These are phyloP conservation scores for Corythoichthys intestinalis DNA, from an alignment of 2,113 vertebrate genomes.

Conservation along the genomic window DNA sequence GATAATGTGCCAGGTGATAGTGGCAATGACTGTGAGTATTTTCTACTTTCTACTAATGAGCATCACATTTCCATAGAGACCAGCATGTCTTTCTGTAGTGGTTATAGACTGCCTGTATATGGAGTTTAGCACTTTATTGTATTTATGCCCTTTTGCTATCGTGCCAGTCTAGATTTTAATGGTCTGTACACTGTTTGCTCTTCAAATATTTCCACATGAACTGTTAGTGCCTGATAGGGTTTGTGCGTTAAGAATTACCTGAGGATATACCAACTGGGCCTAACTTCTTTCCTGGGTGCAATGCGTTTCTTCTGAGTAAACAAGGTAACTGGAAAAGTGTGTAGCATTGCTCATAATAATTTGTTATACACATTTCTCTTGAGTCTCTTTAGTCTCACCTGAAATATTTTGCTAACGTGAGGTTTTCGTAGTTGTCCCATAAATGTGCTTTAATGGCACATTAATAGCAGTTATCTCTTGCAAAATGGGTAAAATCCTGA, in stretches of 20 bases:
- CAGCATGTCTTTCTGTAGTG: conserved; percentile 1
- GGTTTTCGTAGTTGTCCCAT: neutral
- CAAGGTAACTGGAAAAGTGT: conserved; percentile 36
- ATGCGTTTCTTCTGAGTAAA: conserved; percentile 41
- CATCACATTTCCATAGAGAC: conserved; percentile 42
- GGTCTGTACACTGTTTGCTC: conserved; percentile 64
- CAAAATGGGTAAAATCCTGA: neutral
- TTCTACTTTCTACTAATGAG: conserved; percentile 51
- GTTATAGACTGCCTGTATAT: conserved; percentile 17
- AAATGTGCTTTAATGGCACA: neutral
- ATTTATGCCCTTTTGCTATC: conserved; percentile 29
- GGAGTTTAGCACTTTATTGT: conserved; percentile 23
- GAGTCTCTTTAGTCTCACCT: neutral
- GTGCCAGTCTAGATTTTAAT: conserved; percentile 53
- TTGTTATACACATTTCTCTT: conserved; percentile 25
- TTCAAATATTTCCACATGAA: conserved; percentile 65
- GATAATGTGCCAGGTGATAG: conserved; percentile 46
- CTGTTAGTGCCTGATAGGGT: conserved; percentile 62
- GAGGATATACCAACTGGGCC: conserved; percentile 48
- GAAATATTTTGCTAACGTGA: neutral
- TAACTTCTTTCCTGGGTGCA: conserved; percentile 32
- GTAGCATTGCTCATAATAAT: conserved; percentile 20
- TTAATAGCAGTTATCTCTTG: neutral
- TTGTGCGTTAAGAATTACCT: conserved; percentile 55
- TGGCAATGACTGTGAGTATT: conserved; percentile 33